Percentiles rank a stretch among this genome's conserved stretches.
Conservation (phyloP, 2,113 vertebrate species). For the Thomomys bottae region DNA sequence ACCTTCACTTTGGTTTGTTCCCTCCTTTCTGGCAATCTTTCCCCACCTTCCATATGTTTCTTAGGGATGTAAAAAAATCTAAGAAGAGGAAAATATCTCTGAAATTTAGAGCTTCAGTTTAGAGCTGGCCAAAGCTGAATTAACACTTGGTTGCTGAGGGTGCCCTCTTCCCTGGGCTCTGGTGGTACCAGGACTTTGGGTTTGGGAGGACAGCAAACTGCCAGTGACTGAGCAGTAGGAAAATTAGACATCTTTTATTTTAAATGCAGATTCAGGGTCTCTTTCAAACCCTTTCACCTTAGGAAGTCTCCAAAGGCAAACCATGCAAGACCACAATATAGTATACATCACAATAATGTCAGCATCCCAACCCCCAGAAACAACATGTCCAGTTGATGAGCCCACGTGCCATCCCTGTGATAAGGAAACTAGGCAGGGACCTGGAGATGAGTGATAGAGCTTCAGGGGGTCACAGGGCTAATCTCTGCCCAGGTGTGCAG, state of each 20-base stretch:
- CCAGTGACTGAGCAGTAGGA: neutral
- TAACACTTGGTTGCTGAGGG: neutral
- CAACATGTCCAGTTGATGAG: neutral
- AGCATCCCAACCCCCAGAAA: neutral
- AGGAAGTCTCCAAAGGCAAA: neutral
- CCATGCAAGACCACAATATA: neutral
- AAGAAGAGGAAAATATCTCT: neutral
- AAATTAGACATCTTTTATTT: neutral
- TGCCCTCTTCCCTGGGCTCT: neutral
- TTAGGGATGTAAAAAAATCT: neutral
- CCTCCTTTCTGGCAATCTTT: neutral
- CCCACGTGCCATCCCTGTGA: neutral
- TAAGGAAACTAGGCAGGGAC: neutral
- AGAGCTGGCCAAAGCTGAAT: neutral
- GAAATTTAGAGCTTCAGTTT: neutral
- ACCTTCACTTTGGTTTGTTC: neutral
- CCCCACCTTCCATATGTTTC: neutral
- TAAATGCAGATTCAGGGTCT: neutral
- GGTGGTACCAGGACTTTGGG: neutral
- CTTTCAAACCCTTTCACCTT: neutral
- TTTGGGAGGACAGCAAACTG: neutral
- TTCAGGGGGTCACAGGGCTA: neutral
- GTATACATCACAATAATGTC: neutral
- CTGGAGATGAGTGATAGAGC: neutral
- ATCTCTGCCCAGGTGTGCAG: neutral